phyloP scores from a whole-genome alignment of 2,888 invertebrate species.

The Periphyllus acericola region DNA sequence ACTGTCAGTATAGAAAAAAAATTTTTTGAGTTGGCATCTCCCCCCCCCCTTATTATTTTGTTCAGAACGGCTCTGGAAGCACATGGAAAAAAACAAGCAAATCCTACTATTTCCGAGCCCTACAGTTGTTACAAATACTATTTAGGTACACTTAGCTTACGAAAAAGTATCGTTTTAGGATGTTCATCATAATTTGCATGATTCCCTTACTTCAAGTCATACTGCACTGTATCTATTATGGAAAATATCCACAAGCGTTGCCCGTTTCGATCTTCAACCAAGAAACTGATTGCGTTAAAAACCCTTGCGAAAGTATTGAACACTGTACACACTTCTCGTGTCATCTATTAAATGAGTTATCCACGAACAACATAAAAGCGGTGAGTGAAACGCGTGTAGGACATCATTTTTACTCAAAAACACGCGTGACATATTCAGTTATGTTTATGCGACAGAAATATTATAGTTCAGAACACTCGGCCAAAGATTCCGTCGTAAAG shows the following conservation, averaged over 20 bases:
- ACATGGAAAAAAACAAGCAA: no score
- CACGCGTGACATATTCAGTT: neutral
- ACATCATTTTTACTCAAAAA: neutral
- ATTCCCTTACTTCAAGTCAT: slow-evolving; percentile 40
- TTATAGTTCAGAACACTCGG: slow-evolving; percentile 7
- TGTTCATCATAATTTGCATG: slow-evolving; percentile 7
- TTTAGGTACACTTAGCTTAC: no score
- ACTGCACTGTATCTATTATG: slow-evolving; percentile 29
- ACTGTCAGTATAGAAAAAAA: no score
- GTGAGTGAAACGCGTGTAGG: neutral
- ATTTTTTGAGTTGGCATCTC: no score
- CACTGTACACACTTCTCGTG: slow-evolving; percentile 36
- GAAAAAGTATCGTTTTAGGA: slow-evolving; percentile 18
- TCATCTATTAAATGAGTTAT: neutral
- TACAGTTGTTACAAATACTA: no score
- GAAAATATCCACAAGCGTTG: neutral
- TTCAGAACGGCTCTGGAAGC: no score
- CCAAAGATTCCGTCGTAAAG: neutral
- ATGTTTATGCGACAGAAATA: neutral
- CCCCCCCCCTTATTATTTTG: no score
- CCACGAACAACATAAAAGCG: neutral
- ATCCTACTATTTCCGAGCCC: no score
- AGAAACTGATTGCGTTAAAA: slow-evolving; percentile 25
- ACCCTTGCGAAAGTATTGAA: neutral
- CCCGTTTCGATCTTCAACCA: slow-evolving; percentile 30